Evolutionary conservation across 2,888 invertebrate species (phyloP).

Genomic region (Crocallis elinguaria): DNA sequence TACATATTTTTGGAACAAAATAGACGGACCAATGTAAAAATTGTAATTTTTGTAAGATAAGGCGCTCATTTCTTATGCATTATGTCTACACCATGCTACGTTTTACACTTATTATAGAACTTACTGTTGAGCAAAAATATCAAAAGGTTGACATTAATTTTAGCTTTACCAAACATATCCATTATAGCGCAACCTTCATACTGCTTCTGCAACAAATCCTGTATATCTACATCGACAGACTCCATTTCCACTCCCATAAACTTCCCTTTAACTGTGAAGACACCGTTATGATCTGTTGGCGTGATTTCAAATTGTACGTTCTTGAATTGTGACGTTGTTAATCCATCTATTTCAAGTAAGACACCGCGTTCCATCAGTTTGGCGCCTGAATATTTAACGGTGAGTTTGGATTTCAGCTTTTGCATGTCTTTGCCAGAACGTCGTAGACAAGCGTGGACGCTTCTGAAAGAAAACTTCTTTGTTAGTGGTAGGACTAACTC

Average conservation of each 20-base stretch:
- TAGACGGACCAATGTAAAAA: constrained; percentile 33
- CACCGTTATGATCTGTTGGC: constrained; percentile 87
- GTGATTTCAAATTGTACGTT: constrained; percentile 90
- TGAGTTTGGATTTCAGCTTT: constrained; percentile 85
- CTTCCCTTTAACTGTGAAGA: constrained; percentile 89
- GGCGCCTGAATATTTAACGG: constrained; percentile 87
- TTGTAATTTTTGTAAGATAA: constrained; percentile 8
- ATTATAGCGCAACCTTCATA: constrained; percentile 91
- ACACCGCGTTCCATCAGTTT: constrained; percentile 90
- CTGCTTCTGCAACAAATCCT: constrained; percentile 90
- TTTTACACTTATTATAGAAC: constrained; percentile 87
- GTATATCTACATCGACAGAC: constrained; percentile 88
- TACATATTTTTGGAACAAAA: constrained; percentile 32
- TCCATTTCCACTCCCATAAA: constrained; percentile 92
- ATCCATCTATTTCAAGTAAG: constrained; percentile 88
- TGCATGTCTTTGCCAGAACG: constrained; percentile 77
- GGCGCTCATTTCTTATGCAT: constrained; percentile 2
- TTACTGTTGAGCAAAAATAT: constrained; percentile 90
- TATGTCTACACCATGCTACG: not conserved
- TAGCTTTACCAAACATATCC: constrained; percentile 91
- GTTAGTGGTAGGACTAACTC: not conserved
- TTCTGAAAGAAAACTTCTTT: constrained; percentile 63
- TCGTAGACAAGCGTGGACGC: constrained; percentile 81
- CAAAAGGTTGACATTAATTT: constrained; percentile 90
- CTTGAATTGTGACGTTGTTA: constrained; percentile 88